Evolutionary conservation across 1,140 invertebrate species (phyloP).

Genomic region (Caenorhabditis inopinata): DNA sequence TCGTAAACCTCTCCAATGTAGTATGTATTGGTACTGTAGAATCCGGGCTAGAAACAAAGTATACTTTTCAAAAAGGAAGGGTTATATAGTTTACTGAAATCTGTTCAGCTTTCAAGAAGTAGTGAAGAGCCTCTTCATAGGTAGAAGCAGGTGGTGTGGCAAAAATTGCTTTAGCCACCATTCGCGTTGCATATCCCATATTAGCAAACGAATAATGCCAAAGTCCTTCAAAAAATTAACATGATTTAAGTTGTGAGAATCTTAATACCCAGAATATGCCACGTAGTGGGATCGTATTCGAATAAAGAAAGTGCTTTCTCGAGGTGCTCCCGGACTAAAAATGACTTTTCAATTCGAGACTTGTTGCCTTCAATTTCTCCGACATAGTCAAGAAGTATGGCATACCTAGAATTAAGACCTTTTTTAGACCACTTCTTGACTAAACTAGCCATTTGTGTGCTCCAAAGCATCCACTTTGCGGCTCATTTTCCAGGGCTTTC

Average conservation of each 20-base stretch:
- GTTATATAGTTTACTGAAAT: constrained; percentile 46
- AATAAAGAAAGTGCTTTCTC: constrained; percentile 62
- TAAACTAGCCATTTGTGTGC: constrained; percentile 63
- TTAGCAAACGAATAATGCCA: constrained; percentile 65
- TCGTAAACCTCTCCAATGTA: constrained; percentile 61
- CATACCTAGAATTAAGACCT: constrained; percentile 55
- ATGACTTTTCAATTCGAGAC: constrained; percentile 51
- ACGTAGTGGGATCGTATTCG: constrained; percentile 60
- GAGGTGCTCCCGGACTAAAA: constrained; percentile 57
- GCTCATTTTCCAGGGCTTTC: constrained; percentile 52
- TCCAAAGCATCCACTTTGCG: constrained; percentile 55
- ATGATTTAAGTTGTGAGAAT: too few species aligned
- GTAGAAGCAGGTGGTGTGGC: constrained; percentile 59
- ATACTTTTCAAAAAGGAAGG: constrained; percentile 39
- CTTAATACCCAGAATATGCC: constrained; percentile 62
- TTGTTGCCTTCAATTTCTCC: constrained; percentile 64
- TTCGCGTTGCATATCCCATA: constrained; percentile 49
- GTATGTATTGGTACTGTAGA: constrained; percentile 61
- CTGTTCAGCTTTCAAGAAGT: constrained; percentile 60
- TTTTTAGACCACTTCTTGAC: not conserved
- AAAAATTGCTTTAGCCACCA: constrained; percentile 57
- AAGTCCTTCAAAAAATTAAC: constrained; percentile 50
- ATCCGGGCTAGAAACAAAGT: constrained; percentile 60
- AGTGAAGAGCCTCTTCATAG: constrained; percentile 61
- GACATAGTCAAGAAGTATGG: constrained; percentile 61